These are phyloP conservation scores for Orius laevigatus DNA, from an alignment of 1,140 invertebrate species.

Conservation along the genomic window DNA sequence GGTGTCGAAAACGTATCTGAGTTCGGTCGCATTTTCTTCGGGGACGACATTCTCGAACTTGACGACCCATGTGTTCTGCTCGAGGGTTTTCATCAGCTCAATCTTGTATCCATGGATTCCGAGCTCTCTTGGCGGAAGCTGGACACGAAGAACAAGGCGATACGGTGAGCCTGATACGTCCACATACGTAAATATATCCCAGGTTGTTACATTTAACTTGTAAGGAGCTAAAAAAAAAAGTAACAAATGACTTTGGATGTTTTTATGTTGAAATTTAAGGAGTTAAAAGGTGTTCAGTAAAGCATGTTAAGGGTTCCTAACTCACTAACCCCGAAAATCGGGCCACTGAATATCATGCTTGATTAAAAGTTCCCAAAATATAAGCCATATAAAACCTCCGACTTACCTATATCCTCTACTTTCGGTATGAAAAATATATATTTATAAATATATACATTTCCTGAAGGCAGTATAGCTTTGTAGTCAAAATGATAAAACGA, in stretches of 20 bases:
- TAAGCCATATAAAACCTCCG: conserved; percentile 2
- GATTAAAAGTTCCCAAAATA: not conserved
- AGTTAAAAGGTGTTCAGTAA: conserved; percentile 4
- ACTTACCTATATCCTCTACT: conserved; percentile 12
- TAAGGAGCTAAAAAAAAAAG: too few relatives aligned
- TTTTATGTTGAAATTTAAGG: not conserved
- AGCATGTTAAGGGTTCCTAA: not conserved
- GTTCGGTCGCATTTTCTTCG: conserved; percentile 4
- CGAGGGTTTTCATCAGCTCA: not conserved
- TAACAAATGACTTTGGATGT: too few relatives aligned
- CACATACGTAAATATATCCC: conserved; percentile 9
- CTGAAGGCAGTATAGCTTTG: conserved; percentile 9
- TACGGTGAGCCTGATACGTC: conserved; percentile 10
- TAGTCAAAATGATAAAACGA: conserved; percentile 14
- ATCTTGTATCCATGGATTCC: conserved; percentile 6
- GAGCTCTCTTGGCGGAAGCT: conserved; percentile 5
- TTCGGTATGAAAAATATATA: conserved; percentile 14
- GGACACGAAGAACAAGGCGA: conserved; percentile 4
- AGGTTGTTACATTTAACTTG: conserved; percentile 3
- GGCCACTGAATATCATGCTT: too few relatives aligned
- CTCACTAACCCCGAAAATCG: too few relatives aligned
- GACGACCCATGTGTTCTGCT: conserved; percentile 1
- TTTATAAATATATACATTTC: conserved; percentile 14
- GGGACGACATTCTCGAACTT: not conserved
- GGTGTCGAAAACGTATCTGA: conserved; percentile 8